phyloP scores from a whole-genome alignment of 2,113 vertebrate genomes.

The Clarias magur region DNA sequence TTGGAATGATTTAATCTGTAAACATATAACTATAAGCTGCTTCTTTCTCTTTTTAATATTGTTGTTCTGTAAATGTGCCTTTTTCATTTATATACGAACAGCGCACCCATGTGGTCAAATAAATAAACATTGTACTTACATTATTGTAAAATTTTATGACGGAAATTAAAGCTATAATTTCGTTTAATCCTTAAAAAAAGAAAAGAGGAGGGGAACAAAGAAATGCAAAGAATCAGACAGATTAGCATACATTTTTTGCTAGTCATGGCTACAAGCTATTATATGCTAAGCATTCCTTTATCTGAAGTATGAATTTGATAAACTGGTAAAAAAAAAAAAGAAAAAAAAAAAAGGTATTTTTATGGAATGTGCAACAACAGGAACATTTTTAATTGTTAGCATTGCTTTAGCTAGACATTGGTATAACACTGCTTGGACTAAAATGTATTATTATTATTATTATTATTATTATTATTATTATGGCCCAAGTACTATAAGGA shows the following conservation, averaged over 20 bases:
- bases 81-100: slow-evolving; percentile 7
- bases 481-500: too few species aligned
- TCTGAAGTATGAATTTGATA: neutral
- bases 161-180: neutral
- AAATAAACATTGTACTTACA: neutral
- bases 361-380: neutral
- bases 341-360: too few species aligned
- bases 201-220: neutral
- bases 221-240: neutral
- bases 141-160: neutral
- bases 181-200: neutral
- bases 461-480: too few species aligned
- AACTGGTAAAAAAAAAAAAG: too few species aligned
- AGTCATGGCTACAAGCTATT: neutral
- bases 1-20: neutral
- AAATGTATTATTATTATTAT: neutral
- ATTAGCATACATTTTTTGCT: neutral
- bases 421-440: neutral
- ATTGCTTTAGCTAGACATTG: neutral
- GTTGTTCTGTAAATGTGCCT: neutral
- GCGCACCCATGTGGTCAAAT: slow-evolving; percentile 33
- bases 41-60: neutral
- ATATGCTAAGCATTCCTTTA: neutral
- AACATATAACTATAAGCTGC: neutral
- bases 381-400: neutral